Evolutionary conservation across 2,888 invertebrate species (phyloP).

Genomic region (Geotrupes spiniger): DNA sequence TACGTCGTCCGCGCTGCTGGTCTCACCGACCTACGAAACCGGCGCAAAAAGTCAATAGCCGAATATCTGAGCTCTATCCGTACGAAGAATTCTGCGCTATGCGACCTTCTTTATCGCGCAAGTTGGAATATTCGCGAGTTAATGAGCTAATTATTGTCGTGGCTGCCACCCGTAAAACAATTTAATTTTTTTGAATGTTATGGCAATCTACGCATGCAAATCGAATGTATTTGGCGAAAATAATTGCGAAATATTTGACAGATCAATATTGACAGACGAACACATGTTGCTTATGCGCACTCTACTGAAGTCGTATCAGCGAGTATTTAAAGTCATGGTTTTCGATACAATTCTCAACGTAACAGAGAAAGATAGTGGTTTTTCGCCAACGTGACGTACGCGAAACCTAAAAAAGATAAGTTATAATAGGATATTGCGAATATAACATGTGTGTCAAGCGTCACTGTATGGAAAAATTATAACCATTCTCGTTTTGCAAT

Average conservation of each 20-base stretch:
- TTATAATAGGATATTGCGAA: no score
- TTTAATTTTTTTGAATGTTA: background rate
- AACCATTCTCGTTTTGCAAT: no score
- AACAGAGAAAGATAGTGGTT: slow-evolving; percentile 2
- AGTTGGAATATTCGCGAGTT: slow-evolving; percentile 25
- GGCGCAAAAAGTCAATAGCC: slow-evolving; percentile 20
- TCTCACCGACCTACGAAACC: slow-evolving; percentile 37
- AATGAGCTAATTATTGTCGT: slow-evolving; percentile 15
- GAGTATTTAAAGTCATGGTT: background rate
- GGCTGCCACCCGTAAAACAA: background rate
- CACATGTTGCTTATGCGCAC: slow-evolving; percentile 32
- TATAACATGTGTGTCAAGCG: no score
- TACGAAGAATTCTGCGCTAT: slow-evolving; percentile 44
- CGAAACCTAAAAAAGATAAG: background rate
- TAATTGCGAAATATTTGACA: slow-evolving; percentile 19
- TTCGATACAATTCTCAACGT: no score
- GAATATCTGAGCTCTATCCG: slow-evolving; percentile 38
- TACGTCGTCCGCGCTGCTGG: slow-evolving; percentile 23
- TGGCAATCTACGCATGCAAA: no score
- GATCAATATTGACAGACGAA: slow-evolving; percentile 29
- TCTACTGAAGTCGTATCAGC: slow-evolving; percentile 1
- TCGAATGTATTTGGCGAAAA: background rate
- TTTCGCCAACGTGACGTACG: background rate
- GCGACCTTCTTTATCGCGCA: slow-evolving; percentile 39
- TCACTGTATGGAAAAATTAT: no score